Evolutionary conservation across 2,888 invertebrate species (phyloP).

Genomic region (Idaea aversata): DNA sequence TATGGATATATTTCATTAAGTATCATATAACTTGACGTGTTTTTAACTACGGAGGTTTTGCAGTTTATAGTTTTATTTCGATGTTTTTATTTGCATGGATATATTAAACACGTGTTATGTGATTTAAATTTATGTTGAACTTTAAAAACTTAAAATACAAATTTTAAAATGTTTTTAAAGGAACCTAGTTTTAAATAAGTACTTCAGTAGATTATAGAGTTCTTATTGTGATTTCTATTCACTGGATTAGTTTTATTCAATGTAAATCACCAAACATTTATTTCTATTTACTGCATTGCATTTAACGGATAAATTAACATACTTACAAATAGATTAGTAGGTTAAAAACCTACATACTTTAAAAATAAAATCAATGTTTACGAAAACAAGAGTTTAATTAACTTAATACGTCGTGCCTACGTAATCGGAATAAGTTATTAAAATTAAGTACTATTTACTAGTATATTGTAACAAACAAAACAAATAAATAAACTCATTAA

Average conservation of each 20-base stretch:
- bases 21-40: neutral
- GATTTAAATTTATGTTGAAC: too few relatives aligned
- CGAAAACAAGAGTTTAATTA: neutral
- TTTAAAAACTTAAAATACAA: too few relatives aligned
- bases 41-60: neutral
- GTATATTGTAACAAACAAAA: neutral
- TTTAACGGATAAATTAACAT: neutral
- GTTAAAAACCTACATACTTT: neutral
- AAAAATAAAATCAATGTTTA: neutral
- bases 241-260: neutral
- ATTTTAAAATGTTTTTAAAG: too few relatives aligned
- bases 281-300: neutral
- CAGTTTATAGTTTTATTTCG: neutral
- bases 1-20: neutral
- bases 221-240: neutral
- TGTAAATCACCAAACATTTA: neutral
- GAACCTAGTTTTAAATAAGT: too few relatives aligned
- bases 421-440: neutral
- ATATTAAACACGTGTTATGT: neutral
- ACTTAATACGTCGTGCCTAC: neutral
- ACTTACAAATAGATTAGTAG: neutral
- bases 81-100: neutral
- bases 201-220: neutral
- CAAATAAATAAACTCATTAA: neutral
- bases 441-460: neutral